Evolutionary conservation across 2,888 invertebrate genomes (phyloP).

Genomic region (Tuta absoluta): DNA sequence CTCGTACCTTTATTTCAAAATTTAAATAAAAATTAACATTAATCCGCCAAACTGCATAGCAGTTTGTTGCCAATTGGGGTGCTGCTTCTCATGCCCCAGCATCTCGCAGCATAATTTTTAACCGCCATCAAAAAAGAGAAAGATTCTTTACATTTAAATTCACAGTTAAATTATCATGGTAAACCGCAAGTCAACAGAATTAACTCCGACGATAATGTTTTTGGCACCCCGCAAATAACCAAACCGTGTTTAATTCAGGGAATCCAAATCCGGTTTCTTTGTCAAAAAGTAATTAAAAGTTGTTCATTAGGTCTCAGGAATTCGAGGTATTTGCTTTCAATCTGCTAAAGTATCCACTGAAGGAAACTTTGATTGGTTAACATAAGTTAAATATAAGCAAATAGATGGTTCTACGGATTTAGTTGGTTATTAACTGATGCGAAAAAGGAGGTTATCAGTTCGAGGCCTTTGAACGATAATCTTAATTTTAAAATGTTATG

Average conservation of each 20-base stretch:
- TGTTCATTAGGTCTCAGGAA: constrained; percentile 42
- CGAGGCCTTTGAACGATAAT: no score
- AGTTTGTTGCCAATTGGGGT: no score
- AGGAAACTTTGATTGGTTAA: constrained; percentile 41
- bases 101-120: no score
- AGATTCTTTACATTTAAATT: no score
- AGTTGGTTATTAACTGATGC: constrained; percentile 7
- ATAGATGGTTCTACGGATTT: constrained; percentile 25
- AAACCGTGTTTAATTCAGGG: constrained; percentile 16
- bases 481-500: no score
- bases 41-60: no score
- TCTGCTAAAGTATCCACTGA: constrained; percentile 36
- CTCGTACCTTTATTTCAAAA: no score
- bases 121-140: no score
- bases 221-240: not conserved
- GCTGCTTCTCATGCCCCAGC: no score
- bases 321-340: constrained; percentile 41
- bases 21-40: no score
- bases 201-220: not conserved
- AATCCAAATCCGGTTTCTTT: constrained; percentile 28
- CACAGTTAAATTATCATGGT: not conserved
- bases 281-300: constrained; percentile 45
- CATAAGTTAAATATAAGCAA: constrained; percentile 28
- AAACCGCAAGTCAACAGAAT: not conserved
- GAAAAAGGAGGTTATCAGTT: no score